Base-by-base conservation (phyloP, 1,140 invertebrate species). In the Oryctes rhinoceros region DNA sequence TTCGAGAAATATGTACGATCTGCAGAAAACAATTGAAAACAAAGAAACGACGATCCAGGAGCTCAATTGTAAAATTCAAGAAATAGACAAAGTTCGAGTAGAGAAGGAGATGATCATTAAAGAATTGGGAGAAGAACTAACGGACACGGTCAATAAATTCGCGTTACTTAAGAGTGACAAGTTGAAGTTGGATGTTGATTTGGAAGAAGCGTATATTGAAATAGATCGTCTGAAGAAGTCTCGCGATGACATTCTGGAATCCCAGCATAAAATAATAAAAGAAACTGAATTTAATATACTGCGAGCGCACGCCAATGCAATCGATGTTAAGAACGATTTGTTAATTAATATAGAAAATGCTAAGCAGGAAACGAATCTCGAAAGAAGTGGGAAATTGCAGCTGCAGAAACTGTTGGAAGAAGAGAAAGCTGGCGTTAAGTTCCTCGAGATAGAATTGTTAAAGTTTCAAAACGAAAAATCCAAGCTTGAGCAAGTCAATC, bases 261-360 rank as follows among this genome's bases (percentile, higher is more conserved):
- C 80, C 1, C 82, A 84, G 71, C 81, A 81, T 4, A 83, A 83
- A 78, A 78, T 83, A 18, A 81, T 83, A 78, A 84, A 84, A 79
- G 83, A 85, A 79, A 84, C 81, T 0, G 83, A 84, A 62, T 35
- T 62, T 20, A 84, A 81, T 67, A 80, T 85, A 9, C 24, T 83
- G 5, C 49, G 78, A 5, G 83, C 81, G 11, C 84, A 84, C 48
- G 80, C 83, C 77, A 83, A 67, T n/a, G 75, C 82, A 13, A 62
- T 84, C 11, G 82, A 81, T 47, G 80, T 82, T 59, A 84, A 82
- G 76, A 49, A 53, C 9, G 82, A 84, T 10, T 77, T 85, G 11
- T 15, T 79, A 15, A 80, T 80, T 49, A 49, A 71, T 30, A 80
- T 83, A 37, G 81, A 85, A 75, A 65, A 59, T n/a, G 44, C 74